Evolutionary conservation across 2,113 vertebrate species (phyloP).

Genomic region (Nothocercus nigrocapillus): DNA sequence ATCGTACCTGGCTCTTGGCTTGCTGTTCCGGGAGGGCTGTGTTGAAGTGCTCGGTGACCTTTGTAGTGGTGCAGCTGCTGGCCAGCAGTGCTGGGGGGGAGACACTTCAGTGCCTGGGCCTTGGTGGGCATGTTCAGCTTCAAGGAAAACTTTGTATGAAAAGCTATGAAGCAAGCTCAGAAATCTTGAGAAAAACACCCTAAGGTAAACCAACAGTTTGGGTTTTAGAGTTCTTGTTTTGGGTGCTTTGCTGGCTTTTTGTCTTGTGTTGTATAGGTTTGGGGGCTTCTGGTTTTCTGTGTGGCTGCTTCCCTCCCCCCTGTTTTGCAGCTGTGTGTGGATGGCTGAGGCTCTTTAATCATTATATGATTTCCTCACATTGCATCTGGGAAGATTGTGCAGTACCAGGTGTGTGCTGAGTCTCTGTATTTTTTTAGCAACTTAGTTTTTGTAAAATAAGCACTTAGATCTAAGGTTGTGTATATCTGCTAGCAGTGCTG

Average conservation of each 20-base stretch:
- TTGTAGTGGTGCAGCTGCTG: neutral
- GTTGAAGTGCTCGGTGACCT: neutral
- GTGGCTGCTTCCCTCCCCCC: neutral
- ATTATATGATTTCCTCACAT: too few relatives aligned
- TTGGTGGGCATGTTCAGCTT: neutral
- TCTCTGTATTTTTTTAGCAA: neutral
- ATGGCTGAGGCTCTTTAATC: too few relatives aligned
- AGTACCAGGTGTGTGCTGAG: neutral
- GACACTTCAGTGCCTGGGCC: accelerated
- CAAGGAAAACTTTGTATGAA: neutral
- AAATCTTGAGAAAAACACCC: neutral
- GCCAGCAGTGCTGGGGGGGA: neutral
- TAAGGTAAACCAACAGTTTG: neutral
- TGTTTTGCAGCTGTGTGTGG: too few relatives aligned
- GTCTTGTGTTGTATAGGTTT: too few relatives aligned
- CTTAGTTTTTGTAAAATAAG: neutral
- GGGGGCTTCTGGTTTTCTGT: accelerated
- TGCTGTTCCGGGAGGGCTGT: neutral
- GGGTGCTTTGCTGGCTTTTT: too few relatives aligned
- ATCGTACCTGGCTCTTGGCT: accelerated
- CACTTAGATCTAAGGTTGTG: neutral
- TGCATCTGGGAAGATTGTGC: neutral
- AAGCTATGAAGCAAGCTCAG: neutral
- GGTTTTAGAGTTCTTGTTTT: neutral
- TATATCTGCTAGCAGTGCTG: neutral